Percentiles rank a stretch among this genome's conserved stretches.
Evolutionary conservation across 2,797 vertebrate species (phyloP).

Genomic region (Dipus sagitta): DNA sequence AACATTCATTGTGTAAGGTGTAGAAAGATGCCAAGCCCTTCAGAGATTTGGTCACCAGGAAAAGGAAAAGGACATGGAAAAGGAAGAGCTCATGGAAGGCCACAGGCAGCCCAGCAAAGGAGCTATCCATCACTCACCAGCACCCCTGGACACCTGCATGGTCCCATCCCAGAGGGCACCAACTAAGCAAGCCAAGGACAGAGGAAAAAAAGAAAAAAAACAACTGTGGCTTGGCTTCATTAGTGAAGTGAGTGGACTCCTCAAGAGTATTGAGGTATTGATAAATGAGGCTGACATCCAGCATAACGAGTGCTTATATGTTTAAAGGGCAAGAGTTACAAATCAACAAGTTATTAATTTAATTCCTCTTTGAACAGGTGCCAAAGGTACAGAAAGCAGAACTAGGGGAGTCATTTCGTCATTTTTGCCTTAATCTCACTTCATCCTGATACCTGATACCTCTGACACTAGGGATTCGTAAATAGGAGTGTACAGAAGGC

Average conservation of each 20-base stretch:
- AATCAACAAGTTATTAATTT: slow-evolving; percentile 80
- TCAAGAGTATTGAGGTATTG: slow-evolving; percentile 72
- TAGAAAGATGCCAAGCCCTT: slow-evolving; percentile 76
- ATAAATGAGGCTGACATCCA: slow-evolving; percentile 70
- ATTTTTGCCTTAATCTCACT: not conserved
- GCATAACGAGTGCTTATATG: slow-evolving; percentile 71
- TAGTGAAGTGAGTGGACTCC: slow-evolving; percentile 62
- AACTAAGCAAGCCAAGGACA: slow-evolving; percentile 71
- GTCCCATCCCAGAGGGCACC: slow-evolving; percentile 60
- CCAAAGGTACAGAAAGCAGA: slow-evolving; percentile 62
- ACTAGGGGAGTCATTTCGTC: not conserved
- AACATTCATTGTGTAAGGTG: slow-evolving; percentile 75
- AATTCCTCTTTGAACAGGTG: slow-evolving; percentile 77
- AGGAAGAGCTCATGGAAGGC: slow-evolving; percentile 78
- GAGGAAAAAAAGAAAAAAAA: slow-evolving; percentile 53
- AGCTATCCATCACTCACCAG: slow-evolving; percentile 80
- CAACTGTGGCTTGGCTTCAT: slow-evolving; percentile 65
- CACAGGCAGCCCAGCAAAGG: slow-evolving; percentile 63
- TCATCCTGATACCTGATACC: not conserved
- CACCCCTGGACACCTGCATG: slow-evolving; percentile 63
- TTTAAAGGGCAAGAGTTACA: slow-evolving; percentile 81
- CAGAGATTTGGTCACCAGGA: slow-evolving; percentile 73
- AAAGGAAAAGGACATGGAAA: slow-evolving; percentile 84
- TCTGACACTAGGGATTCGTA: not conserved
- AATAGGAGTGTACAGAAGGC: not conserved